phyloP scores from a whole-genome alignment of 1,140 invertebrate genomes.

The Physella acuta region DNA sequence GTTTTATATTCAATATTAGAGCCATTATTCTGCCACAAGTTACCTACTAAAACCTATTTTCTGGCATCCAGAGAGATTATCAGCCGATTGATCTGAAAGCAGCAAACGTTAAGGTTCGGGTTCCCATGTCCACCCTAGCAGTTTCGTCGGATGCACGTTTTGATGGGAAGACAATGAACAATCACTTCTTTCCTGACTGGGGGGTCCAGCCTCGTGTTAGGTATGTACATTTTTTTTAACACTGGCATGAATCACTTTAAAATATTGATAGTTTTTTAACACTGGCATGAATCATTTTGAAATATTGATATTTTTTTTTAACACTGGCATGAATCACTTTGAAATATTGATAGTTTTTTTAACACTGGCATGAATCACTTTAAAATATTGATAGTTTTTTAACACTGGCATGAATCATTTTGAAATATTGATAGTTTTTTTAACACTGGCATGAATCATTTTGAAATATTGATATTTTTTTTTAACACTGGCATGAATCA shows the following conservation, averaged over 20 bases:
- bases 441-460: too few species aligned
- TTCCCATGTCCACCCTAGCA: slow-evolving; percentile 29
- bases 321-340: too few species aligned
- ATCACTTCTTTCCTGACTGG: slow-evolving; percentile 50
- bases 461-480: too few species aligned
- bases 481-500: too few species aligned
- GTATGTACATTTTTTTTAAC: background rate
- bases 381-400: background rate
- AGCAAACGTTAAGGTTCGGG: slow-evolving; percentile 12
- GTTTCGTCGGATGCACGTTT: slow-evolving; percentile 37
- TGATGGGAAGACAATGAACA: slow-evolving; percentile 46
- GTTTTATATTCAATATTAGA: too few species aligned
- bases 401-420: too few species aligned
- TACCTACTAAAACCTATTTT: background rate
- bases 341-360: background rate
- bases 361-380: background rate
- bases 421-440: too few species aligned
- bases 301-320: background rate
- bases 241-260: background rate
- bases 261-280: background rate
- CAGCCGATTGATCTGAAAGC: slow-evolving; percentile 40
- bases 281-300: background rate
- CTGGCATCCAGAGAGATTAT: slow-evolving; percentile 46
- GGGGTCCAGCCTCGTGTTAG: slow-evolving; percentile 33
- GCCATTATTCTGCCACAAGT: too few species aligned